These are phyloP conservation scores for Ennomos fuscantarius DNA, from an alignment of 2,888 invertebrate genomes.

Conservation along the genomic window DNA sequence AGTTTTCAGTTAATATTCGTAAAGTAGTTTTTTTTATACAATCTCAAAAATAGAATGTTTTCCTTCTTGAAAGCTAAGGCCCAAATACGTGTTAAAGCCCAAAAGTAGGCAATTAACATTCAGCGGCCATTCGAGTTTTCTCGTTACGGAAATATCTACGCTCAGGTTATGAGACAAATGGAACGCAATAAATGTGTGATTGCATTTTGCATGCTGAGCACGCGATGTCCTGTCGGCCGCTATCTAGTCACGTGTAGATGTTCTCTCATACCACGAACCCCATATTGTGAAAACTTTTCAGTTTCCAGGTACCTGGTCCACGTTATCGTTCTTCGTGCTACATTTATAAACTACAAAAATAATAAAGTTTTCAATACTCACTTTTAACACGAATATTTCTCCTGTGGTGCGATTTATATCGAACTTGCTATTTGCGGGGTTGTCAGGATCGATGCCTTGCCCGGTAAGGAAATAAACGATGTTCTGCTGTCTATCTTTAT, in stretches of 20 bases:
- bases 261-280: constrained; percentile 39
- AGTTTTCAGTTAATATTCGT: background rate
- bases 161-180: constrained; percentile 58
- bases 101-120: constrained; percentile 55
- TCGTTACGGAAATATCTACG: constrained; percentile 59
- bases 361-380: constrained; percentile 71
- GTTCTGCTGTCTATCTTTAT: constrained; percentile 97
- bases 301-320: constrained; percentile 9
- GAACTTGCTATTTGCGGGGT: constrained; percentile 97
- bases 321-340: background rate
- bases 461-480: constrained; percentile 98
- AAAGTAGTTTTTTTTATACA: background rate
- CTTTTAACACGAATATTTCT: constrained; percentile 97
- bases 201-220: constrained; percentile 66
- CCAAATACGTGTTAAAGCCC: constrained; percentile 25
- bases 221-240: constrained; percentile 49
- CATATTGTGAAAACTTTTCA: constrained; percentile 37
- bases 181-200: constrained; percentile 65
- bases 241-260: constrained; percentile 46
- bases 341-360: constrained; percentile 18
- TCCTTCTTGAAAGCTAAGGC: constrained; percentile 32
- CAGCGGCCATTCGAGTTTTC: constrained; percentile 52
- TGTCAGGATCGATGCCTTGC: constrained; percentile 97
- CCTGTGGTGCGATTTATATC: constrained; percentile 98
- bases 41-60: background rate